Percentiles rank a stretch among this genome's conserved stretches.
Conservation (phyloP, 2,888 invertebrate genomes). For the Oeneis ivallda region DNA sequence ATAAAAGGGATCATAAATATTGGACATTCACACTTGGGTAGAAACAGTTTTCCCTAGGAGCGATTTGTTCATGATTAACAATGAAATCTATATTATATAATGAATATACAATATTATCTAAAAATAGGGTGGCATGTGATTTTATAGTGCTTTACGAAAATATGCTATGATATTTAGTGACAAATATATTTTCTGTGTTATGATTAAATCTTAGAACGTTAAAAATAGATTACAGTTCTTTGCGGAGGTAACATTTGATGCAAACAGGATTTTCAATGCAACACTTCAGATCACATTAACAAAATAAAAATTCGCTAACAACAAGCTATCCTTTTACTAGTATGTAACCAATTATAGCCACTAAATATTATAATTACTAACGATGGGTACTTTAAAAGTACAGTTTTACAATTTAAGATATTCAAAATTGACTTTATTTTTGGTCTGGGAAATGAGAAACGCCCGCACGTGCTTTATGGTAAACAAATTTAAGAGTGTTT, state of each 20-base stretch:
- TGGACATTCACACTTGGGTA: neutral
- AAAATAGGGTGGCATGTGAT: slow-evolving; percentile 75
- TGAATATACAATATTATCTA: slow-evolving; percentile 60
- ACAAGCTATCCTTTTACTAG: slow-evolving; percentile 58
- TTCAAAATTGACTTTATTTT: slow-evolving; percentile 77
- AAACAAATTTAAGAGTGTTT: neutral
- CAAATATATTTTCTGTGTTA: slow-evolving; percentile 60
- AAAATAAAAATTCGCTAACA: slow-evolving; percentile 66
- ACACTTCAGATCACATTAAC: slow-evolving; percentile 79
- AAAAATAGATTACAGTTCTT: slow-evolving; percentile 24
- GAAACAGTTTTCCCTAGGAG: neutral
- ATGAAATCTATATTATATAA: slow-evolving; percentile 24
- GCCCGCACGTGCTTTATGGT: slow-evolving; percentile 50
- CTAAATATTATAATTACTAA: slow-evolving; percentile 60
- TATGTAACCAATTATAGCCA: slow-evolving; percentile 61
- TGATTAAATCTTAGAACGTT: slow-evolving; percentile 58
- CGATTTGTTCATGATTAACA: neutral
- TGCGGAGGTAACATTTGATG: slow-evolving; percentile 45
- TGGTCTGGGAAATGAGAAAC: slow-evolving; percentile 63
- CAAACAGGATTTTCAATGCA: slow-evolving; percentile 39
- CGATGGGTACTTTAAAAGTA: slow-evolving; percentile 63
- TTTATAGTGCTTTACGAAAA: slow-evolving; percentile 73
- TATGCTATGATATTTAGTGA: slow-evolving; percentile 58
- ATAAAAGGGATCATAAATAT: slow-evolving; percentile 3
- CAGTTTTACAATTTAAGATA: slow-evolving; percentile 60